Conservation (phyloP, 2,888 invertebrate species). For the Rosalia funebris region DNA sequence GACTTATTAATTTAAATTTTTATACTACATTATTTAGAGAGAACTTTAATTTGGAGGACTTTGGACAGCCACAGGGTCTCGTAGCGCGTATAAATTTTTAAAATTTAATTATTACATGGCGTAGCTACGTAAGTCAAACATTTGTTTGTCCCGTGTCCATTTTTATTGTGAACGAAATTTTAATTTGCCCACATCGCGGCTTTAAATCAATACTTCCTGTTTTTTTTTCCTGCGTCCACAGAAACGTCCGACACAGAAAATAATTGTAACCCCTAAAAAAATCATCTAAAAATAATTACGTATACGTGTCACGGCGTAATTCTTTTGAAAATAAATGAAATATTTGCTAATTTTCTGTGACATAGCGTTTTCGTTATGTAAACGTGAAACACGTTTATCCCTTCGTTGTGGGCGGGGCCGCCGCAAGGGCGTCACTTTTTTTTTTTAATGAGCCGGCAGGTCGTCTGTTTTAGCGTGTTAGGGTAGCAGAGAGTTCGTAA, state of each 20-base stretch:
- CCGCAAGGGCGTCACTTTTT: neutral
- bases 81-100: too few relatives aligned
- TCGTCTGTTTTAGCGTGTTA: too few relatives aligned
- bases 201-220: neutral
- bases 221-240: neutral
- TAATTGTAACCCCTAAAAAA: neutral
- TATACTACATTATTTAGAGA: too few relatives aligned
- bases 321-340: conserved; percentile 6
- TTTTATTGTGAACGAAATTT: too few relatives aligned
- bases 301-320: neutral
- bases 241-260: neutral
- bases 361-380: conserved; percentile 1
- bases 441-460: neutral
- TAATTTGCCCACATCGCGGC: too few relatives aligned
- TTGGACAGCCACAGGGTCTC: too few relatives aligned
- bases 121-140: too few relatives aligned
- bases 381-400: neutral
- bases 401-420: neutral
- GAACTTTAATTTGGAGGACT: too few relatives aligned
- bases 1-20: too few relatives aligned
- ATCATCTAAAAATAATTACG: neutral
- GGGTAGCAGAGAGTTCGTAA: too few relatives aligned
- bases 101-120: too few relatives aligned
- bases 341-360: neutral
- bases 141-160: too few relatives aligned